Percentiles rank a stretch among this genome's conserved stretches.
phyloP scores from a whole-genome alignment of 1,140 invertebrate genomes.

The Diuraphis noxia region DNA sequence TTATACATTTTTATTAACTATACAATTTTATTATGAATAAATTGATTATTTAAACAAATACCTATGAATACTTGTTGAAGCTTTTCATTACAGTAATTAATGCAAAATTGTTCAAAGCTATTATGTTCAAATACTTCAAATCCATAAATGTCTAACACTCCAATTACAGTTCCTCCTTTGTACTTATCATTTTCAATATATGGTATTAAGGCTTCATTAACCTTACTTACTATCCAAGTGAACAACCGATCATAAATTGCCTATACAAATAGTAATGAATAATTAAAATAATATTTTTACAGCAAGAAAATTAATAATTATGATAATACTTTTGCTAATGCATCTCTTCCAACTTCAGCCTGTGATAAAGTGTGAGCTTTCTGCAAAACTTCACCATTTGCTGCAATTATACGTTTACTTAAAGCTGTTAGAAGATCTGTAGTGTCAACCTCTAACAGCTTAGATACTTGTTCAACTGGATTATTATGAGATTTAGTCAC shows the following conservation, averaged over 20 bases:
- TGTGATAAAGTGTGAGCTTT: slow-evolving; percentile 84
- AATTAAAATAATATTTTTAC: not conserved
- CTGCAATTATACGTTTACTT: slow-evolving; percentile 86
- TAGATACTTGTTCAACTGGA: slow-evolving; percentile 62
- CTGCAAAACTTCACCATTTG: slow-evolving; percentile 90
- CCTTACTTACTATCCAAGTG: slow-evolving; percentile 86
- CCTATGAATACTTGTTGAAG: slow-evolving; percentile 94
- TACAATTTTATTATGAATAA: no score
- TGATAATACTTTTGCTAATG: slow-evolving; percentile 78
- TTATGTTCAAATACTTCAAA: slow-evolving; percentile 97
- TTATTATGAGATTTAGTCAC: slow-evolving; percentile 66
- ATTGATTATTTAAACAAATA: slow-evolving; percentile 60
- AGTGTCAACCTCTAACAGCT: slow-evolving; percentile 74
- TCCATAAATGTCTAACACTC: slow-evolving; percentile 95
- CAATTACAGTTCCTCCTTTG: slow-evolving; percentile 83
- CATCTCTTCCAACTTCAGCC: slow-evolving; percentile 89
- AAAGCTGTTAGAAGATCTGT: slow-evolving; percentile 76
- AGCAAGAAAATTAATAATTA: not conserved
- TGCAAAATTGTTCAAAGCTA: slow-evolving; percentile 95
- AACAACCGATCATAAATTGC: slow-evolving; percentile 91
- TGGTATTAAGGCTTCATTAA: slow-evolving; percentile 79
- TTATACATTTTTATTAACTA: no score
- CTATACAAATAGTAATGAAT: slow-evolving; percentile 61
- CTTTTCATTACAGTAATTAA: slow-evolving; percentile 98
- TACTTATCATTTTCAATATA: slow-evolving; percentile 59